Base-by-base conservation (phyloP, 2,888 invertebrate genomes). In the Sphaerophoria taeniata region DNA sequence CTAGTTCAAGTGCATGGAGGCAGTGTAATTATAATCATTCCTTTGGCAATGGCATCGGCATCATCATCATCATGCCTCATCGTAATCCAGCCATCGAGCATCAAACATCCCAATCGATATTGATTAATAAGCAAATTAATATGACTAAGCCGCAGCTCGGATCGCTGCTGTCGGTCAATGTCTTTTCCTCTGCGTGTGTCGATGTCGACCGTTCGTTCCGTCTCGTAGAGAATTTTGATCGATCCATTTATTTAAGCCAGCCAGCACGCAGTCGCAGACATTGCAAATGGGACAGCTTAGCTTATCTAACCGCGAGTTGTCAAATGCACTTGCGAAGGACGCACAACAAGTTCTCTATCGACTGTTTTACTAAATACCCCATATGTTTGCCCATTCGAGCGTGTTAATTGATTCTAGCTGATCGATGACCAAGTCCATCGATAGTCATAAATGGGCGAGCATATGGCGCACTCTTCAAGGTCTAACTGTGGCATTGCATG, bases 321-420 rank as follows among this genome's bases (percentile, higher is more conserved):
- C n/a, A 43, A 58, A 9, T 34, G 16, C 5, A 36, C 39, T 43
- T 11, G 6, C 34, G 67, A 60, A 34, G 72, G 61, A 43, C 2
- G 33, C n/a, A 24, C 63, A 60, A 45, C 53, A 43, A 34, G 56
- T 79, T 77, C 85, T 85, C 85, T 85, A 85, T 85, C 76, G 85
- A 36, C 14, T 56, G 72, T 71, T 76, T 80, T 67, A 80, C 80
- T 69, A 85, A 83, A 76, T 85, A 76, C 69, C 76, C 85, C 80
- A 85, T 85, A 75, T 85, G 80, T 80, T 85, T 77, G 76, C 14
- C 43, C 81, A 24, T 24, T 85, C 53, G 53, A 81, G 80, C 70
- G 85, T 76, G 77, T 81, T 81, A 85, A 85, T 85, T 85, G 85
- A 85, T 65, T 69, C 81, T 63, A 70, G 76, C 80, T 85, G 85